Evolutionary conservation across 2,113 vertebrate genomes (phyloP), one percentile per base, ranked within the genome.

Genomic region (Onychorhynchus coronatus): DNA sequence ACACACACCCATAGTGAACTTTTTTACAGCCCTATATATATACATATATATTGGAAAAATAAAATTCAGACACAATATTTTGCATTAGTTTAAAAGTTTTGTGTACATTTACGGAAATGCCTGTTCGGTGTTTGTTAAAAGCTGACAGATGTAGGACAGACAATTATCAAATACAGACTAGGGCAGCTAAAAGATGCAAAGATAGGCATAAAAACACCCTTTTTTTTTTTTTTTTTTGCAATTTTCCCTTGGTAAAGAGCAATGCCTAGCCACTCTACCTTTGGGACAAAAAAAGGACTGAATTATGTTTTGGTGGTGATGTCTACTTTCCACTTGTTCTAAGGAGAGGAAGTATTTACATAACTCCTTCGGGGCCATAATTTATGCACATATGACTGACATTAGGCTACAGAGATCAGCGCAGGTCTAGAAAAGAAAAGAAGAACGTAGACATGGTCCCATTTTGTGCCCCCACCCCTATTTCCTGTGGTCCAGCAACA

Each of bases 301-400:
- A 91, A 66, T 59, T 88, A 50, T 80, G 42, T 88, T 89, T 95
- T 83, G 24, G 52, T 71, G 83, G 65, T 52, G 27, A 44, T 74
- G 55, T 77, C 85, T 91, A 35, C 42, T 94, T 96, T 85, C 82
- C 66, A 56, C 59, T 94, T 74, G 37, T 73, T 91, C 72, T 79
- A 72, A 35, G 28, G n/a, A 89, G 52, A 92, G 73, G 70, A 92
- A 92, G 50, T 74, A 70, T 79, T 88, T 81, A 73, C 37, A 53
- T 35, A 88, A 46, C 35, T 90, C 89, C 82, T 93, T 61, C 52
- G 78, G 63, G 71, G 71, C 66, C 37, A 30, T 89, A 95, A 88
- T 85, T 94, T 88, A 88, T 76, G 46, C 41, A 68, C 58, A 85
- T 44, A 63, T 62, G 74, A 91, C 55, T 85, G 88, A 85, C 88